phyloP scores from a whole-genome alignment of 2,888 invertebrate species.

The Lasioglossum zephyrum region DNA sequence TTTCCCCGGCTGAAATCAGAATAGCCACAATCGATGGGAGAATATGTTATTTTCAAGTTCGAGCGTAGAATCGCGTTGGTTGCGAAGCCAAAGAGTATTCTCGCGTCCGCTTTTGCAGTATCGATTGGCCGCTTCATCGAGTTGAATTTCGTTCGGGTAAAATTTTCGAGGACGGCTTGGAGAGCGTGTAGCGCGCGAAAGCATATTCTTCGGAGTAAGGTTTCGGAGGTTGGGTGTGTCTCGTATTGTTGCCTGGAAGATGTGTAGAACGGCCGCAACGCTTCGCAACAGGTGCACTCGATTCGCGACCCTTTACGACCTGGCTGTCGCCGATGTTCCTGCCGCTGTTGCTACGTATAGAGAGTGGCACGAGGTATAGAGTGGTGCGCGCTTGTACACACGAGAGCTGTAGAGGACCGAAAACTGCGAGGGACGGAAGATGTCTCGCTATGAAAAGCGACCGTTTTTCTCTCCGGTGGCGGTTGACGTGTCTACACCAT shows the following conservation, averaged over 20 bases:
- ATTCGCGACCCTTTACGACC: conserved; percentile 71
- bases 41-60: not conserved
- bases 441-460: conserved; percentile 41
- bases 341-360: conserved; percentile 23
- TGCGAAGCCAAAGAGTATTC: not conserved
- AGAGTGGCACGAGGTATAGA: conserved; percentile 32
- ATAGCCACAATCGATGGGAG: not conserved
- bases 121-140: not conserved
- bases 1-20: not conserved
- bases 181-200: not conserved
- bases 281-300: conserved; percentile 72
- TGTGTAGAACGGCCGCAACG: conserved; percentile 37
- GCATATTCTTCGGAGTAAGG: not conserved
- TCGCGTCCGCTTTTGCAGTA: not conserved
- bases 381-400: not conserved
- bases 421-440: conserved; percentile 43
- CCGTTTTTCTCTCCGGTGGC: not conserved
- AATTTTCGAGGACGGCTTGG: not conserved
- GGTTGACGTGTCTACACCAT: conserved; percentile 24
- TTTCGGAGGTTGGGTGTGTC: not conserved
- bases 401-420: conserved; percentile 31
- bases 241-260: not conserved
- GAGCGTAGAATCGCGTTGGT: not conserved
- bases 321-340: conserved; percentile 33
- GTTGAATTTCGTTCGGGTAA: not conserved